phyloP scores from a whole-genome alignment of 2,797 vertebrate genomes.

The Poecilia wingei region DNA sequence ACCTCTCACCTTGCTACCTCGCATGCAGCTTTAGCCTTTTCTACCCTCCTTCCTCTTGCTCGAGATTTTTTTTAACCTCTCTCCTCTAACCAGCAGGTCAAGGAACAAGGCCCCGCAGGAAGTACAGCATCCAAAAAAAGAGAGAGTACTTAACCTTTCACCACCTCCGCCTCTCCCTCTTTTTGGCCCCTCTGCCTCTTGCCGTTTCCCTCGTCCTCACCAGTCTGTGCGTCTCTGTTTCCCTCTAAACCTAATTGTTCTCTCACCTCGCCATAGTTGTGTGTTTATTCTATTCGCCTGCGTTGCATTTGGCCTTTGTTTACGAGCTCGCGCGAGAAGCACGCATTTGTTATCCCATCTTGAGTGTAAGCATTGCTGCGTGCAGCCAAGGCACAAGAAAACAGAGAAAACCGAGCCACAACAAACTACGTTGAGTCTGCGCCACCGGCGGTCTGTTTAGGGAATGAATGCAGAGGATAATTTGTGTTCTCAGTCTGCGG shows the following conservation, averaged over 20 bases:
- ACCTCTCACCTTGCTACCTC: slow-evolving; percentile 76
- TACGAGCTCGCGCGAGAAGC: slow-evolving; percentile 27
- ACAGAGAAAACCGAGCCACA: slow-evolving; percentile 38
- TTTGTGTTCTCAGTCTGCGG: slow-evolving; percentile 75
- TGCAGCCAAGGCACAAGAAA: slow-evolving; percentile 49
- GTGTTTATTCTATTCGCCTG: slow-evolving; percentile 36
- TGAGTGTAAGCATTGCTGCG: slow-evolving; percentile 26
- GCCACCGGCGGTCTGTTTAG: slow-evolving; percentile 69
- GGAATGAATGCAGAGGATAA: slow-evolving; percentile 72
- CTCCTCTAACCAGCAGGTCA: slow-evolving; percentile 67
- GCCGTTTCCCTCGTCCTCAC: slow-evolving; percentile 43
- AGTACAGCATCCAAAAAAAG: slow-evolving; percentile 61
- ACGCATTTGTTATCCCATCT: slow-evolving; percentile 41
- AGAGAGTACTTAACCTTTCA: slow-evolving; percentile 75
- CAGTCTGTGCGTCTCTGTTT: slow-evolving; percentile 19
- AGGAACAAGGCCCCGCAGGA: slow-evolving; percentile 73
- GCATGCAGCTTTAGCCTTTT: slow-evolving; percentile 72
- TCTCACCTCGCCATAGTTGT: slow-evolving; percentile 35
- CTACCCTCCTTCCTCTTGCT: slow-evolving; percentile 45
- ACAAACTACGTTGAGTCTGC: slow-evolving; percentile 57
- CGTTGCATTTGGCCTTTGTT: slow-evolving; percentile 37
- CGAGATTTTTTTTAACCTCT: slow-evolving; percentile 38
- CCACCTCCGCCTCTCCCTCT: slow-evolving; percentile 51
- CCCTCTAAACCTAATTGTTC: slow-evolving; percentile 54
- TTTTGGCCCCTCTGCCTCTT: slow-evolving; percentile 43